Evolutionary conservation across 92 coral and sea anemone genomes (phyloP), one percentile per base, ranked within the genome.

Genomic region (Porites cylindrica): DNA sequence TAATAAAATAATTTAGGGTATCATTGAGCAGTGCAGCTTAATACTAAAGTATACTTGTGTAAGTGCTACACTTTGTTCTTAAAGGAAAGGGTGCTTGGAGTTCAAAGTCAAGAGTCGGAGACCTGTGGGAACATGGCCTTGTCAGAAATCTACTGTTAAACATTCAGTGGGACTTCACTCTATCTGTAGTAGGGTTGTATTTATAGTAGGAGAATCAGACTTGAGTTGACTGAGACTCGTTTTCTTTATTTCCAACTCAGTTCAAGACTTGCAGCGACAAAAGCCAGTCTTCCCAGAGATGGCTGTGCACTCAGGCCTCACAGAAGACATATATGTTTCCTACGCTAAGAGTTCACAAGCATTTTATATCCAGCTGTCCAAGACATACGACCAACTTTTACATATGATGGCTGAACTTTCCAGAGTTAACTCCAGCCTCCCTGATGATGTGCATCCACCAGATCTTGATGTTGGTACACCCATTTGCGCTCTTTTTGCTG

Each of bases 401-500:
- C 81, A 95, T 51, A 73, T 96, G 79, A 96, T 96, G 98, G 91
- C 90, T 51, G 75, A 85, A 18, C 91, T 96, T 64, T 87, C 85
- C 13, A 91, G 89, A 52, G 87, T 66, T 7, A 82, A 90, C 77
- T 88, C 96, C 23, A 52, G 83, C 47, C 69, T 92, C 23, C 84
- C 81, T 66, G 91, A 86, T 72, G 92, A 86, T 26, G 67, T 88
- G 18, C 29, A 72, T 8, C 94, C 78, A 4, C 81, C 60, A 24
- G 81, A 74, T 24, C 73, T 93, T 3, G 23, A 17, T 9, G 81
- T 88, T 51, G 98, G 96, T 16, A 75, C 72, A 8, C 59, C 91
- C 21, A 86, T 97, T 65, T 92, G 97, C 66, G 98, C 98, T 16
- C 82, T 80, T 68, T 96, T 94, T 88, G 86, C 97, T 26, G 94